phyloP scores from a whole-genome alignment of 2,888 invertebrate species.

The Amphipoea lucens region DNA sequence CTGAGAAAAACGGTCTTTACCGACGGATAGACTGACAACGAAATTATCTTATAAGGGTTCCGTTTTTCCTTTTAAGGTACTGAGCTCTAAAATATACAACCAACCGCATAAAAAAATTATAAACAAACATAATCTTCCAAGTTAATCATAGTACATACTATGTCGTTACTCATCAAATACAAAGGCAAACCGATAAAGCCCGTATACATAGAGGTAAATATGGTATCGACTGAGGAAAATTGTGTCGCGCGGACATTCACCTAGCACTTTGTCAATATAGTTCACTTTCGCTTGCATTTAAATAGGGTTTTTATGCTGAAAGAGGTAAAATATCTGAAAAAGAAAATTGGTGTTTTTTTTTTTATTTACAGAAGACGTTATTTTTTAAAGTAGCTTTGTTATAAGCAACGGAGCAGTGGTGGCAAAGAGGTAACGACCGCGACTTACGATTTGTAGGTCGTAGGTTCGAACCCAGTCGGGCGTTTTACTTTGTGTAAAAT shows the following conservation, averaged over 20 bases:
- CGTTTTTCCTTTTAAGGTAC: too few species aligned
- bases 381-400: background rate
- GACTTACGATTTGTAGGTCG: too few species aligned
- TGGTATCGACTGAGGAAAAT: conserved; percentile 48
- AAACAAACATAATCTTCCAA: conserved; percentile 10
- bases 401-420: background rate
- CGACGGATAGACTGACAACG: too few species aligned
- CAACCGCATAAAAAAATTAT: background rate
- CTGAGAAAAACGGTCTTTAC: too few species aligned
- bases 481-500: too few species aligned
- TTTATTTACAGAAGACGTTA: background rate
- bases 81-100: too few species aligned
- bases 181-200: conserved; percentile 51
- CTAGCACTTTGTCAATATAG: conserved; percentile 49
- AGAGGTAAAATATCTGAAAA: conserved; percentile 6
- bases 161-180: conserved; percentile 20
- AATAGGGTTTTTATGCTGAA: conserved; percentile 36
- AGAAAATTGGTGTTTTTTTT: background rate
- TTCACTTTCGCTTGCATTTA: conserved; percentile 57
- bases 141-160: conserved; percentile 24
- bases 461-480: too few species aligned
- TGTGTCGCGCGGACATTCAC: conserved; percentile 60
- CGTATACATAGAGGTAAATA: conserved; percentile 47
- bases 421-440: too few species aligned
- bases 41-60: too few species aligned